Conservation (phyloP, 2,888 invertebrate species). For the Agrilus mali region DNA sequence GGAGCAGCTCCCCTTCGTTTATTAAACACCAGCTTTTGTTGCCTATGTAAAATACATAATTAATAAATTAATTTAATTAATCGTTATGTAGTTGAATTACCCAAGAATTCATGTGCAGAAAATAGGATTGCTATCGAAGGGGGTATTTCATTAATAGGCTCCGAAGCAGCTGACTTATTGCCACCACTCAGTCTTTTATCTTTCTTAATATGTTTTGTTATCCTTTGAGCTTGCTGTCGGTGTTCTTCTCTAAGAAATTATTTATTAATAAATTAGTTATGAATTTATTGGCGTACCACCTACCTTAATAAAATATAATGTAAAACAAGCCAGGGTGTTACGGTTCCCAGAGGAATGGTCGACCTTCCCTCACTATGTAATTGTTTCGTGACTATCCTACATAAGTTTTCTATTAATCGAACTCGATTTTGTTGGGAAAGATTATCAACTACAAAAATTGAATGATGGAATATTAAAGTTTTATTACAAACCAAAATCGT, state of each 20-base stretch:
- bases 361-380: slow-evolving; percentile 55
- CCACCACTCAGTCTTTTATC: slow-evolving; percentile 13
- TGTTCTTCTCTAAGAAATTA: slow-evolving; percentile 47
- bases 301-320: slow-evolving; percentile 62
- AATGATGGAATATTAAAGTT: slow-evolving; percentile 1
- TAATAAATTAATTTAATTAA: neutral
- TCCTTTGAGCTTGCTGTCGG: slow-evolving; percentile 43
- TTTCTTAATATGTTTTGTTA: slow-evolving; percentile 26
- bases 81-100: slow-evolving; percentile 32
- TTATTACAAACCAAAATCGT: slow-evolving; percentile 4
- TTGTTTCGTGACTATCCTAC: slow-evolving; percentile 64
- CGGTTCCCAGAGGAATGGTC: slow-evolving; percentile 55
- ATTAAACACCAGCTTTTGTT: slow-evolving; percentile 63
- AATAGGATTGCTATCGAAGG: slow-evolving; percentile 65
- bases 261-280: neutral
- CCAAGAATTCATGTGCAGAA: slow-evolving; percentile 74
- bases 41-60: slow-evolving; percentile 26
- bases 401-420: slow-evolving; percentile 60
- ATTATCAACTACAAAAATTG: slow-evolving; percentile 25
- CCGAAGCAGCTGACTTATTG: slow-evolving; percentile 13
- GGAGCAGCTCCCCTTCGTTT: slow-evolving; percentile 63
- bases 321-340: slow-evolving; percentile 72
- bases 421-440: slow-evolving; percentile 47
- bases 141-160: slow-evolving; percentile 37
- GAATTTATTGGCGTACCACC: slow-evolving; percentile 27